Percentiles rank a stretch among this genome's conserved stretches.
These are phyloP conservation scores for Acanthopagrus latus DNA, from an alignment of 2,797 vertebrate species.

Conservation along the genomic window DNA sequence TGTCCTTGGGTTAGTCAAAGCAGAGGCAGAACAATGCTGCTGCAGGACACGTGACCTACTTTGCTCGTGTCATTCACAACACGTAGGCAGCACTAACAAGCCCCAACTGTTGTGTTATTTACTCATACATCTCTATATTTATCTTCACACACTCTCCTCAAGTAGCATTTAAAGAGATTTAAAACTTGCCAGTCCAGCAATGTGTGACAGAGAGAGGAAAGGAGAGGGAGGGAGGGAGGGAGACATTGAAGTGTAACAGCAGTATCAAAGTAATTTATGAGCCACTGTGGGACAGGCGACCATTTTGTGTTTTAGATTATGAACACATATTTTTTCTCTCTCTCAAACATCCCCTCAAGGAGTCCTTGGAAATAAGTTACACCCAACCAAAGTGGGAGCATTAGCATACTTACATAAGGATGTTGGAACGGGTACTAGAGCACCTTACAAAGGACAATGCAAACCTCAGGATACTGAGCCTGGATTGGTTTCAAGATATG, in stretches of 20 bases:
- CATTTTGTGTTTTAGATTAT: slow-evolving; percentile 59
- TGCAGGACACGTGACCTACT: slow-evolving; percentile 31
- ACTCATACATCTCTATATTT: slow-evolving; percentile 9
- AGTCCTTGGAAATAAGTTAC: slow-evolving; percentile 60
- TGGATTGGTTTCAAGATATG: slow-evolving; percentile 39
- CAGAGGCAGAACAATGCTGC: slow-evolving; percentile 19
- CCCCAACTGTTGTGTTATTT: not conserved
- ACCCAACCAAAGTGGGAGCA: slow-evolving; percentile 38
- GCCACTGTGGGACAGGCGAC: slow-evolving; percentile 25
- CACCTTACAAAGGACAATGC: slow-evolving; percentile 32
- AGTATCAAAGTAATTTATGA: slow-evolving; percentile 47
- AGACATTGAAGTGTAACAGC: slow-evolving; percentile 14
- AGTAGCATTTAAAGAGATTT: not conserved
- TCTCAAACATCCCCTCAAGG: slow-evolving; percentile 54
- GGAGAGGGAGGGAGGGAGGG: not conserved
- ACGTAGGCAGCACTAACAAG: slow-evolving; percentile 16
- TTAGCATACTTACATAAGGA: slow-evolving; percentile 68
- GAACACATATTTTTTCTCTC: slow-evolving; percentile 35
- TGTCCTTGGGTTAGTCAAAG: slow-evolving; percentile 32
- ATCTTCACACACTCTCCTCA: not conserved
- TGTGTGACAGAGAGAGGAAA: not conserved
- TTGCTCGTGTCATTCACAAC: slow-evolving; percentile 22
- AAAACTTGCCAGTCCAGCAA: slow-evolving; percentile 9
- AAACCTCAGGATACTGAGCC: slow-evolving; percentile 9
- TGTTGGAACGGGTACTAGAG: slow-evolving; percentile 29